These are phyloP conservation scores for Tympanuchus pallidicinctus DNA, from an alignment of 2,113 vertebrate species.

Conservation along the genomic window DNA sequence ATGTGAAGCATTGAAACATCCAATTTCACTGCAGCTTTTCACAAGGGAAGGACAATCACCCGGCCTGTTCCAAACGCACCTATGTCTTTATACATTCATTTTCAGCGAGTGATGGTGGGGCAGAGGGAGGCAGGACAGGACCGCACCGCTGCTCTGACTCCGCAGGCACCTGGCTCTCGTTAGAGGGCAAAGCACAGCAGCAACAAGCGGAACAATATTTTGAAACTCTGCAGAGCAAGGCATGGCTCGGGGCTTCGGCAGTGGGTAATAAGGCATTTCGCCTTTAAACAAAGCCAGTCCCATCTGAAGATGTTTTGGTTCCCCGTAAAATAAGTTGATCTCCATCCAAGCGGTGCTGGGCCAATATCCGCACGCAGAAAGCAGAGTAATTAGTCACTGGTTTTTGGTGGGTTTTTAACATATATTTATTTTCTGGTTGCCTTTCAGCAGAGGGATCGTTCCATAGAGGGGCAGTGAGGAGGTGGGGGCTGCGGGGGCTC, in stretches of 20 bases:
- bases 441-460: not conserved
- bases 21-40: not conserved
- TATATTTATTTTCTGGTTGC: not conserved
- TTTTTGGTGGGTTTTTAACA: not conserved
- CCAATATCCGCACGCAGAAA: fast-evolving
- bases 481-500: not conserved
- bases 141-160: fast-evolving
- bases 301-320: not conserved
- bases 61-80: not conserved
- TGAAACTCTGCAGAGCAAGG: fast-evolving
- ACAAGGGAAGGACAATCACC: not conserved
- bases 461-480: not conserved
- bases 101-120: fast-evolving
- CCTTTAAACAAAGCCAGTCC: not conserved
- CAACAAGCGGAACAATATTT: not conserved
- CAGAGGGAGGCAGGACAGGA: not conserved
- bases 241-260: not conserved
- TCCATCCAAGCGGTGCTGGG: not conserved
- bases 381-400: fast-evolving
- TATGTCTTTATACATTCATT: not conserved
- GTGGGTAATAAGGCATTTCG: not conserved
- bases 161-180: not conserved
- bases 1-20: not conserved
- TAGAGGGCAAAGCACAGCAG: not conserved
- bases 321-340: not conserved